phyloP scores from a whole-genome alignment of 2,113 vertebrate species.

The Pseudorasbora parva region DNA sequence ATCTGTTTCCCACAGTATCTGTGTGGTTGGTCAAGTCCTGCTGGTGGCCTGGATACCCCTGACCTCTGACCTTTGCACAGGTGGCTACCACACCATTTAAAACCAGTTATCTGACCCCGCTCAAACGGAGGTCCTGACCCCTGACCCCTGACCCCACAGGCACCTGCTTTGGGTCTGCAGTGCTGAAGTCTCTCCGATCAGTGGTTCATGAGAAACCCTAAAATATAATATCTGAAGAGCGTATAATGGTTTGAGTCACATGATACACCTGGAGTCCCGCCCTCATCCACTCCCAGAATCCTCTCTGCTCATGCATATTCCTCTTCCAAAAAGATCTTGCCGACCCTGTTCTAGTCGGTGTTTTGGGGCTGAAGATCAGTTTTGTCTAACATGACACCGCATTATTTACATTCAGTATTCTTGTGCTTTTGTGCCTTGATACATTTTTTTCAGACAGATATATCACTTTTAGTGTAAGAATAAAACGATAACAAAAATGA shows the following conservation, averaged over 20 bases:
- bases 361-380: background rate
- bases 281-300: background rate
- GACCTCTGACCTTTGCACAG: constrained; percentile 47
- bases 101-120: constrained; percentile 57
- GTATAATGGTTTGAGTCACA: background rate
- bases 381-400: background rate
- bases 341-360: too few species aligned
- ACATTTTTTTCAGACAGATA: background rate
- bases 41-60: constrained; percentile 34
- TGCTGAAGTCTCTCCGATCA: background rate
- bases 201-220: background rate
- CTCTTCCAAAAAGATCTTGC: background rate
- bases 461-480: background rate
- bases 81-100: constrained; percentile 51
- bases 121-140: constrained; percentile 6
- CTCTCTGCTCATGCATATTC: background rate
- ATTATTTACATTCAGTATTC: background rate
- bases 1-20: background rate
- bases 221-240: background rate
- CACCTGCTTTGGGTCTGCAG: constrained; percentile 42
- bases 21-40: constrained; percentile 18
- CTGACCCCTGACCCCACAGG: constrained; percentile 10
- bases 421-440: background rate
- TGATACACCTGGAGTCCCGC: background rate
- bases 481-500: too few species aligned